These are phyloP conservation scores for Sparidentex hasta DNA, from an alignment of 2,797 vertebrate genomes.

Conservation along the genomic window DNA sequence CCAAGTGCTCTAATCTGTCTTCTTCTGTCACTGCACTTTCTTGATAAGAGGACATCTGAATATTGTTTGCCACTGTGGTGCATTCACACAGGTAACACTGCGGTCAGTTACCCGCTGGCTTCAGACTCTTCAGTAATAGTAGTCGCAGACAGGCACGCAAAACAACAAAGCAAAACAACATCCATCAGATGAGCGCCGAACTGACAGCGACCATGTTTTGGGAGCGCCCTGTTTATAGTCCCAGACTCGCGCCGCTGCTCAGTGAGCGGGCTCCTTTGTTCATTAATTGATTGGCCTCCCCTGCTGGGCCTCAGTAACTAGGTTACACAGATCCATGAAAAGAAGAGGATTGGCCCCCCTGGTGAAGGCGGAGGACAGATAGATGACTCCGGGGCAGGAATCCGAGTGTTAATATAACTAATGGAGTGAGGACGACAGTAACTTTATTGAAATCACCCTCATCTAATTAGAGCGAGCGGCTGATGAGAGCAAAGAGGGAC, in stretches of 20 bases:
- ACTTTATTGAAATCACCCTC: conserved; percentile 83
- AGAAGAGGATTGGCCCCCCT: conserved; percentile 68
- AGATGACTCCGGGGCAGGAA: conserved; percentile 70
- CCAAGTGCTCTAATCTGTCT: conserved; percentile 4
- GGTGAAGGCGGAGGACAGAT: conserved; percentile 68
- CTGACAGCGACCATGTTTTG: conserved; percentile 79
- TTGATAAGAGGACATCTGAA: conserved; percentile 5
- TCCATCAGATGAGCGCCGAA: conserved; percentile 74
- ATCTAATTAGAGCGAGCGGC: conserved; percentile 80
- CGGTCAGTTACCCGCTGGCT: conserved; percentile 10
- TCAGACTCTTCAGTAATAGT: conserved; percentile 22
- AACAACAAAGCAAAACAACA: conserved; percentile 77
- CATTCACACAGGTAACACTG: conserved; percentile 46
- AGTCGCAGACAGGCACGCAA: conserved; percentile 21
- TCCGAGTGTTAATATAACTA: conserved; percentile 83
- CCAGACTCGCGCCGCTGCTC: conserved; percentile 73
- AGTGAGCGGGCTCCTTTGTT: conserved; percentile 83
- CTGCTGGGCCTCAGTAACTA: conserved; percentile 84
- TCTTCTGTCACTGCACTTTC: conserved; percentile 11
- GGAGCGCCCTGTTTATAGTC: conserved; percentile 78
- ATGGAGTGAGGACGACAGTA: conserved; percentile 81
- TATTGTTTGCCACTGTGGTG: background rate
- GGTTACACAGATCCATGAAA: conserved; percentile 83
- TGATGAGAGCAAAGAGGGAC: conserved; percentile 69
- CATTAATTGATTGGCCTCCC: conserved; percentile 86